These are phyloP conservation scores for Drosophila jambulina DNA, from an alignment of 1,140 invertebrate genomes.

Conservation along the genomic window DNA sequence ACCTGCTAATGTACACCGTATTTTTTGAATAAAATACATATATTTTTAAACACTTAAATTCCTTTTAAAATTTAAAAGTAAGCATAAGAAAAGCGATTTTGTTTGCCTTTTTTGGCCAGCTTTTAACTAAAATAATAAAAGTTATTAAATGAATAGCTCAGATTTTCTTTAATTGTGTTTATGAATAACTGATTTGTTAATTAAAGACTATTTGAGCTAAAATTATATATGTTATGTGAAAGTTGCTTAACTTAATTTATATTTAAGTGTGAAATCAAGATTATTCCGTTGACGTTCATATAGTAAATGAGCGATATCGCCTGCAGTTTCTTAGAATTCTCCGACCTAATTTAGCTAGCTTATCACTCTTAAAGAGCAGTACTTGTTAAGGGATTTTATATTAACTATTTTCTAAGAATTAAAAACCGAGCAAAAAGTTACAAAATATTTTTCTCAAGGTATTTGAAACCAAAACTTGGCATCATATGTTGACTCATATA, in stretches of 20 bases:
- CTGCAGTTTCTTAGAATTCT: background rate
- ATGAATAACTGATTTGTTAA: background rate
- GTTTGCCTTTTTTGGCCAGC: too few relatives aligned
- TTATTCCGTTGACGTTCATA: background rate
- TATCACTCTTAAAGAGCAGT: background rate
- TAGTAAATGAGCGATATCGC: background rate
- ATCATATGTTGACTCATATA: constrained; percentile 20
- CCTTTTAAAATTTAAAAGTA: too few relatives aligned
- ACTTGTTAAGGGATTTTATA: background rate
- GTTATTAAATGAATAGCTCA: too few relatives aligned
- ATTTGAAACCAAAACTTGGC: background rate
- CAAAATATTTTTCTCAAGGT: background rate
- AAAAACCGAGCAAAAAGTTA: background rate
- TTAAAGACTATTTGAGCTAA: background rate
- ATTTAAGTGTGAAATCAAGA: constrained; percentile 1
- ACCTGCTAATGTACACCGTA: too few relatives aligned
- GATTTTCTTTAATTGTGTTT: background rate
- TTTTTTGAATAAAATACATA: too few relatives aligned
- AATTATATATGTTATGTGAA: background rate
- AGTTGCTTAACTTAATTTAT: background rate
- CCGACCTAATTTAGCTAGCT: background rate
- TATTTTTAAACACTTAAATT: too few relatives aligned
- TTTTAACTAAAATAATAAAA: too few relatives aligned
- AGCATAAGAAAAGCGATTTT: too few relatives aligned
- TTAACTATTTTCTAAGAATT: background rate